Evolutionary conservation across 2,888 invertebrate genomes (phyloP), one percentile per base, ranked within the genome.

Genomic region (Acheta domesticus): DNA sequence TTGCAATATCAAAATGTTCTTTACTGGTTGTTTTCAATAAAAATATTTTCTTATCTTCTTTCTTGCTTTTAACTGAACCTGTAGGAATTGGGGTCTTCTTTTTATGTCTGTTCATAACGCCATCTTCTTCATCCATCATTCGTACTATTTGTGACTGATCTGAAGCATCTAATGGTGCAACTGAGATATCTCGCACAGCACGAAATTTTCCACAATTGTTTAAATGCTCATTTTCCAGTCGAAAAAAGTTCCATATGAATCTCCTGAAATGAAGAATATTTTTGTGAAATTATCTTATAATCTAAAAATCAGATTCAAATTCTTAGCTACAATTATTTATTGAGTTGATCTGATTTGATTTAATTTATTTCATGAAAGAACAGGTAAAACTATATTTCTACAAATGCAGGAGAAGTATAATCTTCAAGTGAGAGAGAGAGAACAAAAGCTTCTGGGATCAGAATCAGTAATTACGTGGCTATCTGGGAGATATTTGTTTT

Each of bases 191-290:
- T 11, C 99, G 89, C 0, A 99, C 99, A 12, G 99, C 99, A 85
- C 99, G 90, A 90, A 99, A 99, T 89, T 96, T 95, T 87, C 99
- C 99, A 88, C 99, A 99, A 89, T 99, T 99, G 89, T 99, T 99
- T 74, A 99, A 89, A 87, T 99, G 99, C 86, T 99, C 99, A 89
- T 99, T 99, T 89, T 99, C 99, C 85, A 99, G 87, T 0, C 99
- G 98, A 90, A 99, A 98, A 88, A 97, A 99, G 88, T 99, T 99
- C 99, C 99, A 99, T 77, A 99, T 92, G 88, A 99, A 99, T 79
- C 99, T 92, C 85, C 96, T 94, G 86, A 19, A 85, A 85, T 74
- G 62, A 81, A 79, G 50, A 77, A 78, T 75, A 73, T 76, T 81
- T 14, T 14, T 19, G 49, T 1, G 2, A 19, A 16, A 19, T 48